Base-by-base conservation (phyloP, 2,888 invertebrate genomes). In the Furcula furcula region DNA sequence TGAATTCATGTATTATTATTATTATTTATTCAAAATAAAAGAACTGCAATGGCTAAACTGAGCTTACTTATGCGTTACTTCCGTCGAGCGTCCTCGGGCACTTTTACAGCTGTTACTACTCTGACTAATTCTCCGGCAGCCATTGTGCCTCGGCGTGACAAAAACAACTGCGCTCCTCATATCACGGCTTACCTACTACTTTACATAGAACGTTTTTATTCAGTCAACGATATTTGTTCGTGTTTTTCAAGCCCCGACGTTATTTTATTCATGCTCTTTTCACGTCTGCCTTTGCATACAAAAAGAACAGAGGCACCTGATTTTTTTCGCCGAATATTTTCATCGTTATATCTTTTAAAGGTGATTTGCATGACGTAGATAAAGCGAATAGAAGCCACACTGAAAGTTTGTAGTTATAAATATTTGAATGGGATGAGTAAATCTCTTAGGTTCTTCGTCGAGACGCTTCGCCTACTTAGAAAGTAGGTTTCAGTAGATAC, bases 131-230 rank as follows among this genome's bases (percentile, higher is more conserved):
- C 48, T 40, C 33, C 34, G 33, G 47, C 55, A 57, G 55, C 55
- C 55, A 60, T 53, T 64, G 55, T 63, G 57, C 45, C 35, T 53
- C 49, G 55, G 45, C 48, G 55, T 57, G 58, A 60, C 65, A 67
- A 64, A 63, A 67, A 65, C 63, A 68, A 66, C 64, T 56, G 55
- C 52, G 64, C 45, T 48, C 31, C 31, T 55, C 53, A 59, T 64
- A 65, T 59, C 54, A 59, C 43, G 49, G 52, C 40, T 43, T 56
- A n/a, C n/a, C n/a, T n/a, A 55, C 57, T 63, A 58, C 60, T 63
- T 55, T 51, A 61, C 55, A 55, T 56, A 45, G 36, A 64, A 48
- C 55, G 53, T 51, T 65, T 62, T 57, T 28, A 60, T 57, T 55
- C 43, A 46, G 45, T 44, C 41, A 34, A 47, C 44, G 33, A 36